Evolutionary conservation across 2,888 invertebrate genomes (phyloP).

Genomic region (Noctua janthina): DNA sequence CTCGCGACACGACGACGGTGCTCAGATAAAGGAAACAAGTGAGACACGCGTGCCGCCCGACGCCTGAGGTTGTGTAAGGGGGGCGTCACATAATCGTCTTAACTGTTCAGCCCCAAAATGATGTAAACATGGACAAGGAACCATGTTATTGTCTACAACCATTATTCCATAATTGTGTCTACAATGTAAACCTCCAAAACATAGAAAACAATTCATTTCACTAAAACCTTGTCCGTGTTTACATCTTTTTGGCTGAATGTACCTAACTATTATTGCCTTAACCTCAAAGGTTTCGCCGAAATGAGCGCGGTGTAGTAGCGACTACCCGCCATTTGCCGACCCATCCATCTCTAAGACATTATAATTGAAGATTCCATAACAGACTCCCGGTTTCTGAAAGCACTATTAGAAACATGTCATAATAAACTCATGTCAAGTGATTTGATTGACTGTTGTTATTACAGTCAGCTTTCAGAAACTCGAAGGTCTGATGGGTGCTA

Average conservation of each 20-base stretch:
- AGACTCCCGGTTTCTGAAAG: not conserved
- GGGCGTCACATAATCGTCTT: not conserved
- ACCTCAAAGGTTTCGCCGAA: not conserved
- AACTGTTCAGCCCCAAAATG: not conserved
- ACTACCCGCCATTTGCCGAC: conserved; percentile 1
- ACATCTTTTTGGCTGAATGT: no score
- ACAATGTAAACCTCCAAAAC: no score
- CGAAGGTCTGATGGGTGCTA: not conserved
- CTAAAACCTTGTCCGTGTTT: no score
- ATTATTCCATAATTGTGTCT: no score
- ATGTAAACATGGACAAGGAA: no score
- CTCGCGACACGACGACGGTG: not conserved
- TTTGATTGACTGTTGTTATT: conserved; percentile 12
- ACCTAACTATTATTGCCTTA: not conserved
- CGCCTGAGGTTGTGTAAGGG: not conserved
- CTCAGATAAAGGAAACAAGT: not conserved
- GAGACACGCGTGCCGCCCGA: not conserved
- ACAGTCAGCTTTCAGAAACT: not conserved
- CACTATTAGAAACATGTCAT: conserved; percentile 13
- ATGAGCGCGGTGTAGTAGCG: not conserved
- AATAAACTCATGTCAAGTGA: conserved; percentile 1
- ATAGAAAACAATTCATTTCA: no score
- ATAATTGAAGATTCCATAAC: conserved; percentile 2
- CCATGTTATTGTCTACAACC: no score
- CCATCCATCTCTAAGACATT: conserved; percentile 3